Percentiles rank a stretch among this genome's conserved stretches.
Evolutionary conservation across 2,113 vertebrate genomes (phyloP).

Genomic region (Oplegnathus fasciatus): DNA sequence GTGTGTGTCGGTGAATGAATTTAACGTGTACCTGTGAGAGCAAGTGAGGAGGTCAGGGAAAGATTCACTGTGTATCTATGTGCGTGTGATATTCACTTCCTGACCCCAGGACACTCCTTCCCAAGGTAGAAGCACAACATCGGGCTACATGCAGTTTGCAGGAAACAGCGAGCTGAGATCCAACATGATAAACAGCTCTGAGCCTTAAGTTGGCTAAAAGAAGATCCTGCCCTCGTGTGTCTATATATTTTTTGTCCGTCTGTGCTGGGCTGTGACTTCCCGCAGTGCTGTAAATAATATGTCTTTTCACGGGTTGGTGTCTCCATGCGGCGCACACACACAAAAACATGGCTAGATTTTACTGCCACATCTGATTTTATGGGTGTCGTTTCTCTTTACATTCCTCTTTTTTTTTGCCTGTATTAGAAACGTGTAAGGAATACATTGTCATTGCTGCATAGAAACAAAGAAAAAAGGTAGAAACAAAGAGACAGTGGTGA

Average conservation of each 20-base stretch:
- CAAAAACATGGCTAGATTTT: constrained; percentile 47
- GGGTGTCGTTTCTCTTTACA: constrained; percentile 28
- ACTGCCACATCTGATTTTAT: constrained; percentile 57
- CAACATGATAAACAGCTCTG: constrained; percentile 68
- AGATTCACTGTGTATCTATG: constrained; percentile 38
- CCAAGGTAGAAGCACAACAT: constrained; percentile 59
- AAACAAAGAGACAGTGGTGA: constrained; percentile 5
- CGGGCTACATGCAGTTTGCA: constrained; percentile 66
- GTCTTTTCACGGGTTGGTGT: constrained; percentile 53
- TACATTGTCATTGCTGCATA: neutral
- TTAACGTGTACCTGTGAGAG: neutral
- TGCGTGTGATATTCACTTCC: constrained; percentile 54
- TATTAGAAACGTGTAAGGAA: neutral
- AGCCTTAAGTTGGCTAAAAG: constrained; percentile 46
- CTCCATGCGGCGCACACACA: constrained; percentile 31
- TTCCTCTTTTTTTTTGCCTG: constrained; percentile 14
- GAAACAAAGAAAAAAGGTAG: constrained; percentile 12
- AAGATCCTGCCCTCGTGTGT: constrained; percentile 60
- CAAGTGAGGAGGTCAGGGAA: constrained; percentile 26
- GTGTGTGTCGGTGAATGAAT: constrained; percentile 5
- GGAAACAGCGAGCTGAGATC: constrained; percentile 62
- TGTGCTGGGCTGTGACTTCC: constrained; percentile 53
- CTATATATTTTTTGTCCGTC: constrained; percentile 62
- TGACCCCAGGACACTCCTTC: constrained; percentile 68
- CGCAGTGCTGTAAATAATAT: constrained; percentile 73